Conservation (phyloP, 2,888 invertebrate genomes). For the Tromatobia lineatoria region DNA sequence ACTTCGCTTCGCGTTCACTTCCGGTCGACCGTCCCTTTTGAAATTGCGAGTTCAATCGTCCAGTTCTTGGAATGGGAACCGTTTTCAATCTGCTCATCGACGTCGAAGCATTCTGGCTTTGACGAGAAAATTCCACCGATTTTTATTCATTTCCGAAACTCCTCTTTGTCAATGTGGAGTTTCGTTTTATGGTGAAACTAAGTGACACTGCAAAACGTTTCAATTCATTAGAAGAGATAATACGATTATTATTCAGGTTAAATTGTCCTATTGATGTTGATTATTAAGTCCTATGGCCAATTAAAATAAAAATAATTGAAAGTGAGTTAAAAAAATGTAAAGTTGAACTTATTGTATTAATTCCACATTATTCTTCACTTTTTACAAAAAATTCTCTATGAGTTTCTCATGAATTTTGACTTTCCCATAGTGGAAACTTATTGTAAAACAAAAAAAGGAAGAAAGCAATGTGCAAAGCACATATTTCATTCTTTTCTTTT, state of each 20-base stretch:
- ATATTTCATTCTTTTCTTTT: no score
- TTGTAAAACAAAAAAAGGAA: no score
- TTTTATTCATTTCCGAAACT: background rate
- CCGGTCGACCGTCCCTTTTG: conserved; percentile 64
- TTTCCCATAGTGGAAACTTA: no score
- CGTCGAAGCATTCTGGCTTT: background rate
- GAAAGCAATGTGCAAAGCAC: no score
- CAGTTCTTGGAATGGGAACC: background rate
- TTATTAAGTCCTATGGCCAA: no score
- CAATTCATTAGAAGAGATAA: background rate
- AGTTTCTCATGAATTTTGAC: no score
- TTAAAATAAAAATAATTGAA: no score
- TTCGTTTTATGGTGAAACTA: background rate
- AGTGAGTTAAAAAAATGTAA: no score
- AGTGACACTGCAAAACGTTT: background rate
- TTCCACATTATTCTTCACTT: no score
- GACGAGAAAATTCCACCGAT: background rate
- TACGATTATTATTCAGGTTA: background rate
- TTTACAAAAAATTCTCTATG: no score
- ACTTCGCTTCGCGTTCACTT: conserved; percentile 66
- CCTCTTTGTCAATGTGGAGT: background rate
- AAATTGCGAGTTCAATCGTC: conserved; percentile 48
- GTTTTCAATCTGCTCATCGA: conserved; percentile 4
- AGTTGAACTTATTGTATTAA: no score
- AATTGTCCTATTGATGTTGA: no score